These are phyloP conservation scores for Botia almorhae DNA, from an alignment of 2,797 vertebrate species.

Conservation along the genomic window DNA sequence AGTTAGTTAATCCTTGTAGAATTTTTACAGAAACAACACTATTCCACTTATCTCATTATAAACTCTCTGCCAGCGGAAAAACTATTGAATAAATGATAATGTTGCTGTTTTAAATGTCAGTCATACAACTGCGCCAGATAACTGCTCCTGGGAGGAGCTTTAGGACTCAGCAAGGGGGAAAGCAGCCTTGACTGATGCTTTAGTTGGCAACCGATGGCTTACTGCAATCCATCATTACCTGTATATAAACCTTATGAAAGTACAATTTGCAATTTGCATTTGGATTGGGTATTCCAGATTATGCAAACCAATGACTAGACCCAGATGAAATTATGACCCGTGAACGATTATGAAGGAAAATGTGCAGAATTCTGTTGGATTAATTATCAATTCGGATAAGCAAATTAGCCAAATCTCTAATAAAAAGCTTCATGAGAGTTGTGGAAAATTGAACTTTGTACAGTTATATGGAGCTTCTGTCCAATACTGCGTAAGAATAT, in stretches of 20 bases:
- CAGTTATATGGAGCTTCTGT: too few relatives aligned
- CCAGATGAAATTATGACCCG: not conserved
- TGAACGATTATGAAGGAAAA: not conserved
- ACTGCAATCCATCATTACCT: slow-evolving; percentile 29
- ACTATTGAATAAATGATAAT: slow-evolving; percentile 56
- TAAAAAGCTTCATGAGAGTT: not conserved
- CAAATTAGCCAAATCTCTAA: not conserved
- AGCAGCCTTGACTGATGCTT: slow-evolving; percentile 40
- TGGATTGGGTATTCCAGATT: too few relatives aligned
- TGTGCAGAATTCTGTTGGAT: not conserved
- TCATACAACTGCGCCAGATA: slow-evolving; percentile 56
- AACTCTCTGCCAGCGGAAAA: slow-evolving; percentile 42
- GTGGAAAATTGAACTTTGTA: not conserved
- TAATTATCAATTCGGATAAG: not conserved
- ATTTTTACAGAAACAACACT: slow-evolving; percentile 35
- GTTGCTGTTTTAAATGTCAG: slow-evolving; percentile 57
- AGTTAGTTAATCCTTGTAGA: slow-evolving; percentile 21
- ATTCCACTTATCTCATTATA: slow-evolving; percentile 47
- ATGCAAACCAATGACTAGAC: not conserved
- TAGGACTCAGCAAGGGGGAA: slow-evolving; percentile 8
- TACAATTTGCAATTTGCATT: not conserved
- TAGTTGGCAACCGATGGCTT: slow-evolving; percentile 20
- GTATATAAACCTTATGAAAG: not conserved
- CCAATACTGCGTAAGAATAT: too few relatives aligned
- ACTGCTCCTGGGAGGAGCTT: slow-evolving; percentile 42